Percentiles rank a stretch among this genome's conserved stretches.
Evolutionary conservation across 2,797 vertebrate genomes (phyloP).

Genomic region (Notolabrus celidotus): DNA sequence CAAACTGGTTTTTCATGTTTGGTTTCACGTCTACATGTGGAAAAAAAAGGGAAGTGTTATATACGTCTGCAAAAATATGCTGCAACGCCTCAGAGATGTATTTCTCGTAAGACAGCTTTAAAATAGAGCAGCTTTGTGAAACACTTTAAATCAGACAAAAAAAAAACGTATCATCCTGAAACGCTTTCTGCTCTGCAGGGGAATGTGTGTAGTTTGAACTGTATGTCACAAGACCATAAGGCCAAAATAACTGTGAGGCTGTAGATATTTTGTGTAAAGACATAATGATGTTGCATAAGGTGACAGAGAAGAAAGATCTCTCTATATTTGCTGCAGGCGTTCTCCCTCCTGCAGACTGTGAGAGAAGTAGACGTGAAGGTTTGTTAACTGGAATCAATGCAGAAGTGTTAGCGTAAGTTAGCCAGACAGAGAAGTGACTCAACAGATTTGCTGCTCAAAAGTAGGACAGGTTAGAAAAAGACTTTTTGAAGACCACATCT

Average conservation of each 20-base stretch:
- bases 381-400: no score
- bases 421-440: no score
- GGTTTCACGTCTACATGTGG: not conserved
- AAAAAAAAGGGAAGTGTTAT: not conserved
- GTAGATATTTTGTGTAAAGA: slow-evolving; percentile 18
- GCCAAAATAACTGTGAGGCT: slow-evolving; percentile 15
- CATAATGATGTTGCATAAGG: slow-evolving; percentile 37
- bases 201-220: slow-evolving; percentile 1
- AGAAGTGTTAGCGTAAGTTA: no score
- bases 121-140: not conserved
- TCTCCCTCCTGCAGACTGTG: no score
- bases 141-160: no score
- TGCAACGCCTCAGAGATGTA: not conserved
- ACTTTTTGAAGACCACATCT: no score
- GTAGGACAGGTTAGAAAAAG: no score
- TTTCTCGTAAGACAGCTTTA: not conserved
- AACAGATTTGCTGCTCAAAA: no score
- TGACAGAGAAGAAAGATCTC: slow-evolving; percentile 27
- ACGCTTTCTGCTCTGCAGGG: not conserved
- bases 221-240: slow-evolving; percentile 38
- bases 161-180: not conserved
- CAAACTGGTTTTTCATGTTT: not conserved
- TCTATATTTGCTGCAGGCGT: no score
- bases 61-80: not conserved
- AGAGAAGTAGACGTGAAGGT: not conserved